Conservation (phyloP, 2,797 vertebrate species). For the Anableps anableps region DNA sequence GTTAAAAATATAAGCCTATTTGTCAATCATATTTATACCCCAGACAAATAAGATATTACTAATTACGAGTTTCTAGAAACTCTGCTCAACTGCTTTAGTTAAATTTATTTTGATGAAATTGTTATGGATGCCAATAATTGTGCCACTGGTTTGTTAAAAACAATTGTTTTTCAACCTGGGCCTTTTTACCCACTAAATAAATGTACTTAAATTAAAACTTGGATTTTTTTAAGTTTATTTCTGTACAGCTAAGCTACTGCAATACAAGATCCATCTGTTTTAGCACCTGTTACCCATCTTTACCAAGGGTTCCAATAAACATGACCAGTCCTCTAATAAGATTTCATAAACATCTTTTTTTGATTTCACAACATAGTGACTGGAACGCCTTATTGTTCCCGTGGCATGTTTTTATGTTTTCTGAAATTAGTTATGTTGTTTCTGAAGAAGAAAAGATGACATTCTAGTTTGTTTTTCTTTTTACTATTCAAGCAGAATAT, state of each 20-base stretch:
- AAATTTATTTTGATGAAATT: neutral
- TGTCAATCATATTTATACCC: too few species aligned
- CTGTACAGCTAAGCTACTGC: neutral
- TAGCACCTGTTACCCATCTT: neutral
- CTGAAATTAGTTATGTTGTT: neutral
- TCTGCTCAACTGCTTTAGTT: neutral
- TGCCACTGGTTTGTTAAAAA: neutral
- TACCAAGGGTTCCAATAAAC: neutral
- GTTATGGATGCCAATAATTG: neutral
- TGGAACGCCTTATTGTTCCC: neutral
- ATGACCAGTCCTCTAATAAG: neutral
- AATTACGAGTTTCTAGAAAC: too few species aligned
- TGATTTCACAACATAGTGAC: neutral
- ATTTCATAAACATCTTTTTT: neutral
- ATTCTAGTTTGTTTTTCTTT: neutral
- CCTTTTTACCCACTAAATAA: neutral
- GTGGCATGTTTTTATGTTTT: neutral
- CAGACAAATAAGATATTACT: too few species aligned
- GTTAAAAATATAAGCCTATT: too few species aligned
- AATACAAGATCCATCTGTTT: neutral
- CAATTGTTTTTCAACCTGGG: neutral
- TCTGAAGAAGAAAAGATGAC: neutral
- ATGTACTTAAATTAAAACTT: neutral
- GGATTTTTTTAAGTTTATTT: neutral
- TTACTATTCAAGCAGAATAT: neutral